Conservation (phyloP, 2,888 invertebrate species). For the Coelopa pilipes region DNA sequence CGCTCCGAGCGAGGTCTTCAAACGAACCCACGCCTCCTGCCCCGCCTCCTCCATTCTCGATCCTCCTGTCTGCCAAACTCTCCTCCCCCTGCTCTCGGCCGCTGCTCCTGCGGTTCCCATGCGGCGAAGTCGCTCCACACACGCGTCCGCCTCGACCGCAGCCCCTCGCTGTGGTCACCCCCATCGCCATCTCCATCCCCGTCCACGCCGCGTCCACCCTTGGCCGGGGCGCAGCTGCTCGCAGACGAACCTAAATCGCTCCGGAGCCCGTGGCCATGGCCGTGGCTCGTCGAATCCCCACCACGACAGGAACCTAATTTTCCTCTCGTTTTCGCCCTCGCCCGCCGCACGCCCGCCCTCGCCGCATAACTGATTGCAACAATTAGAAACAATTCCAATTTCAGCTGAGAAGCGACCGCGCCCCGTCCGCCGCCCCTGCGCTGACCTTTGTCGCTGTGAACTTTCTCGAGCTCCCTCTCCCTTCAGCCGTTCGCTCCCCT, state of each 20-base stretch:
- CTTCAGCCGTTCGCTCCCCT: background rate
- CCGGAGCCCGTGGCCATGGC: background rate
- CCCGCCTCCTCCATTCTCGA: no score
- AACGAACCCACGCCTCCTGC: no score
- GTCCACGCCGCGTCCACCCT: no score
- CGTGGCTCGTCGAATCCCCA: background rate
- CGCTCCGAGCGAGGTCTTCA: no score
- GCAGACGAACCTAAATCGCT: background rate
- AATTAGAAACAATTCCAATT: conserved; percentile 36
- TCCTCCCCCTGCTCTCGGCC: no score
- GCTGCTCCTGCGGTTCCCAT: no score
- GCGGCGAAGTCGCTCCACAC: no score
- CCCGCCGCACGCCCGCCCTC: background rate
- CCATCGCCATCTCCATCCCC: background rate
- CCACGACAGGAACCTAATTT: conserved; percentile 14
- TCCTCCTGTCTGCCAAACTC: no score
- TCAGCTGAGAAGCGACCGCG: background rate
- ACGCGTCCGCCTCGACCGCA: no score
- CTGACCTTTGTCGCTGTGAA: conserved; percentile 13
- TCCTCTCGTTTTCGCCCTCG: conserved; percentile 2
- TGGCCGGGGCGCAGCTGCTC: background rate
- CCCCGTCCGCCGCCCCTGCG: background rate
- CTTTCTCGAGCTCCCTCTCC: background rate
- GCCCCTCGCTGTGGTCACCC: no score
- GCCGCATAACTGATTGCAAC: conserved; percentile 30